Evolutionary conservation across 2,113 vertebrate species (phyloP).

Genomic region (Spheniscus mendiculus): DNA sequence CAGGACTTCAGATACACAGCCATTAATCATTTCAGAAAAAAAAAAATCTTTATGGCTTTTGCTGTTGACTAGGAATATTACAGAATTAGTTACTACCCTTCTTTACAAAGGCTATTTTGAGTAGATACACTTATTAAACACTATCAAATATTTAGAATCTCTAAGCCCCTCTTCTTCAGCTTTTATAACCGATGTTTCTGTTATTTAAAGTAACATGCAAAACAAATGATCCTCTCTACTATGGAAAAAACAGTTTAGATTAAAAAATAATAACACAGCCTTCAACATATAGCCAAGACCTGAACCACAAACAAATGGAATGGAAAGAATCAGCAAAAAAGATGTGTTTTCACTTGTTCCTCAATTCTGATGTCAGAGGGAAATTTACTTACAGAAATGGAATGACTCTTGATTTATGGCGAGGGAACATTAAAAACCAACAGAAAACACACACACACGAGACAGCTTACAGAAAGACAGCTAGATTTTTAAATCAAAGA

Average conservation of each 20-base stretch:
- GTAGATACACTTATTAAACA: background rate
- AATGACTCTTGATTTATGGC: background rate
- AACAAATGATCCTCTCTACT: background rate
- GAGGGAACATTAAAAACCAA: background rate
- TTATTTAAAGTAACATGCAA: background rate
- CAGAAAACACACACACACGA: background rate
- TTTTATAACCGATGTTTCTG: background rate
- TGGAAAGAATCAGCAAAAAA: background rate
- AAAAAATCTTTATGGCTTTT: constrained; percentile 13
- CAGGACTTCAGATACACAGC: background rate
- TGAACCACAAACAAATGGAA: background rate
- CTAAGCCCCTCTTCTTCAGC: background rate
- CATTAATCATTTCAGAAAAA: constrained; percentile 17
- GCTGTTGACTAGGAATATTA: constrained; percentile 9
- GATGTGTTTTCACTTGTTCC: background rate
- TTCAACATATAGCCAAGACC: background rate
- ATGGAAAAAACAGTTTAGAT: background rate
- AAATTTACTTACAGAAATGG: background rate
- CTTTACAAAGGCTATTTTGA: constrained; percentile 26
- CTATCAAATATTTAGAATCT: background rate
- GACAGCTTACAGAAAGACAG: background rate
- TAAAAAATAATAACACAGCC: background rate
- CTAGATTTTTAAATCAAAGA: background rate
- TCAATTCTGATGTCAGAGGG: background rate
- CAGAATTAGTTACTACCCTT: background rate